These are phyloP conservation scores for human DNA, from an alignment of 2,113 vertebrate species.

Conservation along the genomic window DNA sequence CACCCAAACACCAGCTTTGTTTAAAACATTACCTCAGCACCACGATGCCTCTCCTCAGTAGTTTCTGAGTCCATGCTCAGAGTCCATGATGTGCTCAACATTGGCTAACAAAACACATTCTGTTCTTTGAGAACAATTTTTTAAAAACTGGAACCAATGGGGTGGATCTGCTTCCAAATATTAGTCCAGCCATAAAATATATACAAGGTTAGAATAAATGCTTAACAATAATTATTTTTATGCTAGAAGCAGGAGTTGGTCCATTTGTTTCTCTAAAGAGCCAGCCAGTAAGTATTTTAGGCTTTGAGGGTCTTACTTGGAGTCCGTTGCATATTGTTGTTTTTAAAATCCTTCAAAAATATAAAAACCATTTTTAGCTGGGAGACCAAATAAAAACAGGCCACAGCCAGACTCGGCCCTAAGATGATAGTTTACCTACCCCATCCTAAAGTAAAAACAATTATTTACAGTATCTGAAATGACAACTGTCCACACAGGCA, in stretches of 20 bases:
- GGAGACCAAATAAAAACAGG: background rate
- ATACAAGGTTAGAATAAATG: background rate
- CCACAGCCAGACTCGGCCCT: background rate
- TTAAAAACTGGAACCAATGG: background rate
- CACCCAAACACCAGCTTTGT: background rate
- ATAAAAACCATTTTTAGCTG: background rate
- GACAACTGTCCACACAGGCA: background rate
- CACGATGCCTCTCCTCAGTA: background rate
- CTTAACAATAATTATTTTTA: background rate
- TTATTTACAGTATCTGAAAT: background rate
- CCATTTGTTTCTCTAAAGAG: background rate
- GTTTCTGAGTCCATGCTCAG: background rate
- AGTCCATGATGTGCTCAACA: fast-evolving
- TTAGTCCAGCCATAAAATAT: background rate
- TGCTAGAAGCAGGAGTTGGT: background rate
- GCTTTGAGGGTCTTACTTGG: background rate
- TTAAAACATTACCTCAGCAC: background rate
- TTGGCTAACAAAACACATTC: background rate
- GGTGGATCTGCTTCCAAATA: background rate
- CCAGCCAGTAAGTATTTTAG: background rate
- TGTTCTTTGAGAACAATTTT: background rate
- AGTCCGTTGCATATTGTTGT: background rate
- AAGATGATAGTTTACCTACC: background rate
- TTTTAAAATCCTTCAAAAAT: background rate
- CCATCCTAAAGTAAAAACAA: background rate